phyloP scores from a whole-genome alignment of 2,797 vertebrate genomes.

The Strix occidentalis region DNA sequence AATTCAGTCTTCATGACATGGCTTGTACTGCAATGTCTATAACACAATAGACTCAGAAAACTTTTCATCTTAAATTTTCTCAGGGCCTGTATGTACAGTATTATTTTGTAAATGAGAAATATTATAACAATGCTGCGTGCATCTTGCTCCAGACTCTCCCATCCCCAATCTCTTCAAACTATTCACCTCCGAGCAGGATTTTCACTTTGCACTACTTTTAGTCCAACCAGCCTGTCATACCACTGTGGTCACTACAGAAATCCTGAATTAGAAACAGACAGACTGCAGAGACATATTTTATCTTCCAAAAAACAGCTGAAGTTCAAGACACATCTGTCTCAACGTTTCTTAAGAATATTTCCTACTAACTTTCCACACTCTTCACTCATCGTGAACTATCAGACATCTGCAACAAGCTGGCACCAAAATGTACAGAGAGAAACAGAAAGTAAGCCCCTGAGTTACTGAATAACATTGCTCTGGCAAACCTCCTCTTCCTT shows the following conservation, averaged over 20 bases:
- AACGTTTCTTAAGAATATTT: not conserved
- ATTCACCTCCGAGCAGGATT: not conserved
- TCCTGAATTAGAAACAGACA: not conserved
- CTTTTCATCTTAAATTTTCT: not conserved
- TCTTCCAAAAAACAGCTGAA: not conserved
- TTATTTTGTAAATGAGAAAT: not conserved
- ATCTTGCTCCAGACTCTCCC: not conserved
- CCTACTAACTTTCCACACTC: not conserved
- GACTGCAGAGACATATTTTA: not conserved
- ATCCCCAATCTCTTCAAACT: not conserved
- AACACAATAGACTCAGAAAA: not conserved
- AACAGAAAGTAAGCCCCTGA: not conserved
- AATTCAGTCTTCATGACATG: not conserved
- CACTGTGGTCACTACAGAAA: not conserved
- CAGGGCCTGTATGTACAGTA: not conserved
- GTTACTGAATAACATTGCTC: not conserved
- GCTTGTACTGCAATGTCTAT: not conserved
- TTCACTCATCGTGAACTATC: not conserved
- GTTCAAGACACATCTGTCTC: not conserved
- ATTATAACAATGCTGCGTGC: accelerated
- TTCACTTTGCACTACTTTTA: not conserved
- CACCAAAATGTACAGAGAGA: not conserved
- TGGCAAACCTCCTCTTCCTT: not conserved
- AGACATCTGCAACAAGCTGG: not conserved
- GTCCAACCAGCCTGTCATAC: not conserved